Percentiles rank a stretch among this genome's conserved stretches.
Evolutionary conservation across 2,888 invertebrate genomes (phyloP).

Genomic region (Melieria omissa): DNA sequence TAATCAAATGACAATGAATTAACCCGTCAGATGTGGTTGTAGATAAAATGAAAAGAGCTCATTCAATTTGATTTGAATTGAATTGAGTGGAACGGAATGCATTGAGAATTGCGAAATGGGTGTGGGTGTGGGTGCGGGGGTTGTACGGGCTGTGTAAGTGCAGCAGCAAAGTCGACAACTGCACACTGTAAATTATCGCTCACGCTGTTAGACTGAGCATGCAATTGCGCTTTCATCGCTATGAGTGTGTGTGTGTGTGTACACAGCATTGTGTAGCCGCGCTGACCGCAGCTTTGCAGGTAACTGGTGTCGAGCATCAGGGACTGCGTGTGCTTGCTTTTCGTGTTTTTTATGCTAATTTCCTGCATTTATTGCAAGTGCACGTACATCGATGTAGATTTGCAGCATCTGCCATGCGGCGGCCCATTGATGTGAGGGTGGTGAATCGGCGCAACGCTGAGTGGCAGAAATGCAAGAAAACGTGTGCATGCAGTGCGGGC

Average conservation of each 20-base stretch:
- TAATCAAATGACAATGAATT: constrained; percentile 55
- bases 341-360: constrained; percentile 41
- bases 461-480: no score
- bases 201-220: not conserved
- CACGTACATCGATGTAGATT: no score
- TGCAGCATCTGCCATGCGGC: no score
- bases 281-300: no score
- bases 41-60: not conserved
- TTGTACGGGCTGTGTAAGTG: not conserved
- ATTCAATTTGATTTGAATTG: constrained; percentile 6
- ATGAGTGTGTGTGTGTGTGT: not conserved
- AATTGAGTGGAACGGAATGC: not conserved
- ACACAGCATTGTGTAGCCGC: not conserved
- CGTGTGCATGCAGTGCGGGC: no score
- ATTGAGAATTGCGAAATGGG: not conserved
- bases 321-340: constrained; percentile 7
- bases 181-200: not conserved
- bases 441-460: no score
- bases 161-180: not conserved
- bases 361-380: constrained; percentile 34
- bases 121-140: not conserved
- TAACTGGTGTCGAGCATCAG: not conserved
- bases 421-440: no score
- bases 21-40: constrained; percentile 11
- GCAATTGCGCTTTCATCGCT: not conserved